Evolutionary conservation across 1,140 invertebrate species (phyloP).

Genomic region (Drosophila tsacasi): DNA sequence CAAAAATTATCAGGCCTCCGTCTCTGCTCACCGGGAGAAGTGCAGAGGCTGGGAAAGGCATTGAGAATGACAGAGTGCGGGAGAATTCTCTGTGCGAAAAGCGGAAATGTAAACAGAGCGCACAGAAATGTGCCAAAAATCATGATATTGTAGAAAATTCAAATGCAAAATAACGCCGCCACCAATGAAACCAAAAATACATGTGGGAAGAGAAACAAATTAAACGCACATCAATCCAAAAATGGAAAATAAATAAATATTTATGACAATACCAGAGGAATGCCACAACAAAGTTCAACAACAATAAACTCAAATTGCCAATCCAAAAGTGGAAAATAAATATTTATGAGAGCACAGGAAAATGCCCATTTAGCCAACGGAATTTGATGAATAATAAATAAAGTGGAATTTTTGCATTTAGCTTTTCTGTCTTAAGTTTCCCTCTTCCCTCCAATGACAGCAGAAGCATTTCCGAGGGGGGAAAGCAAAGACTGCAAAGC

Average conservation of each 20-base stretch:
- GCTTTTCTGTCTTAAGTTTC: constrained; percentile 3
- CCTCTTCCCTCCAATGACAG: constrained; percentile 28
- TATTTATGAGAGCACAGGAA: constrained; percentile 48
- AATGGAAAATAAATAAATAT: constrained; percentile 24
- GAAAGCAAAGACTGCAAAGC: constrained; percentile 4
- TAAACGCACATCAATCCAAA: not conserved
- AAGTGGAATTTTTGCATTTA: constrained; percentile 15
- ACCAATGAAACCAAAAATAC: constrained; percentile 1
- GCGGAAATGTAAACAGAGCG: constrained; percentile 65
- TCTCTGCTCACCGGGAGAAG: constrained; percentile 9
- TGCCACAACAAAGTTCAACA: constrained; percentile 5
- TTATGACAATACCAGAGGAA: constrained; percentile 21
- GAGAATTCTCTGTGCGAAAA: constrained; percentile 28
- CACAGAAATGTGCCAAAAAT: constrained; percentile 3
- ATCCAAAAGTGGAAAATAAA: constrained; percentile 46
- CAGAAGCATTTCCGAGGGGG: constrained; percentile 22
- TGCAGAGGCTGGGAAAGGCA: constrained; percentile 10
- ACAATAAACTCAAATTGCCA: constrained; percentile 15
- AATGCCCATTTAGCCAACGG: constrained; percentile 31
- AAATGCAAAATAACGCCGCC: not conserved
- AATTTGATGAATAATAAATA: constrained; percentile 52
- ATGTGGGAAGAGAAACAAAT: constrained; percentile 5
- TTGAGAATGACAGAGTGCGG: constrained; percentile 18
- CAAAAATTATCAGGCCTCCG: constrained; percentile 50
- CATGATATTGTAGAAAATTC: constrained; percentile 11